Evolutionary conservation across 1,140 invertebrate genomes (phyloP).

Genomic region (Drosophila eugracilis): DNA sequence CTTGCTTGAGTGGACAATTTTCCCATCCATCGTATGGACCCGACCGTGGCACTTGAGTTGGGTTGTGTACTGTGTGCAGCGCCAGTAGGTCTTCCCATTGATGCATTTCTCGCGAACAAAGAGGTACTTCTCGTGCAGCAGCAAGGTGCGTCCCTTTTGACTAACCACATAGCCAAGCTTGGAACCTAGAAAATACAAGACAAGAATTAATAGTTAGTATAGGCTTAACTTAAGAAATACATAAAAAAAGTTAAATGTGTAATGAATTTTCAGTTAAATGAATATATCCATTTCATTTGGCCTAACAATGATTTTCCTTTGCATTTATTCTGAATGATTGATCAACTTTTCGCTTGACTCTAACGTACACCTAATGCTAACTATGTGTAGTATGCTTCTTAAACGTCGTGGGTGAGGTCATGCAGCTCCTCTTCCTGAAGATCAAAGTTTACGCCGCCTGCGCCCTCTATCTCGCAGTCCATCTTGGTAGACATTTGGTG

Average conservation of each 20-base stretch:
- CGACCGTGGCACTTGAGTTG: constrained; percentile 69
- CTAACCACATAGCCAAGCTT: constrained; percentile 62
- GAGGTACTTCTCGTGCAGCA: constrained; percentile 58
- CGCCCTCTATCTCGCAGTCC: constrained; percentile 62
- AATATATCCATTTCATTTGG: not conserved
- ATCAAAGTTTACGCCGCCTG: constrained; percentile 63
- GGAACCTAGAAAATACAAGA: constrained; percentile 18
- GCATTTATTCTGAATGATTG: constrained; percentile 51
- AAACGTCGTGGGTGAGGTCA: constrained; percentile 60
- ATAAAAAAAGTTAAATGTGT: constrained; percentile 1
- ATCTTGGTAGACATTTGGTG: constrained; percentile 44
- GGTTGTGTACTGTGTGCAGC: constrained; percentile 82
- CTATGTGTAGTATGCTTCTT: constrained; percentile 12
- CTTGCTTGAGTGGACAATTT: constrained; percentile 58
- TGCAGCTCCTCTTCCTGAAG: constrained; percentile 69
- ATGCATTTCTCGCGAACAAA: constrained; percentile 77
- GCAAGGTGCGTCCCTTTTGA: constrained; percentile 74
- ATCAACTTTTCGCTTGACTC: constrained; percentile 33
- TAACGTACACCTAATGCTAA: constrained; percentile 55
- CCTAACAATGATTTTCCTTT: constrained; percentile 37
- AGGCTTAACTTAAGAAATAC: not conserved
- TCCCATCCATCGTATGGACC: constrained; percentile 61
- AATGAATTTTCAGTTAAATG: no score
- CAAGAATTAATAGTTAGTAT: constrained; percentile 4
- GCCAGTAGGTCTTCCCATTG: constrained; percentile 75